Evolutionary conservation across 2,888 invertebrate genomes (phyloP).

Genomic region (Heliconius aoede): DNA sequence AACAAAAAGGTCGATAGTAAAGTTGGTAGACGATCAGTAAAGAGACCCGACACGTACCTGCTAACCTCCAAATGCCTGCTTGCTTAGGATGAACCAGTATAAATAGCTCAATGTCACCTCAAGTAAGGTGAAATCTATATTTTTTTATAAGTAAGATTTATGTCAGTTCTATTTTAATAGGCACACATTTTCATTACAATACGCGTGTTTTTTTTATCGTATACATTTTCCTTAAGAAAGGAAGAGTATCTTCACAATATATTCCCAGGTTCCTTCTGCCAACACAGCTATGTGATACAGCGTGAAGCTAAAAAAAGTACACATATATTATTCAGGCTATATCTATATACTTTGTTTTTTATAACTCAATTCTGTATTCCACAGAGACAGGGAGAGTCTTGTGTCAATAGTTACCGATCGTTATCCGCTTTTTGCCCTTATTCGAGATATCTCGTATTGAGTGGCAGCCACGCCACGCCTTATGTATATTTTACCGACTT

Average conservation of each 20-base stretch:
- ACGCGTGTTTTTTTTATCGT: too few relatives aligned
- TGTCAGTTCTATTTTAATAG: neutral
- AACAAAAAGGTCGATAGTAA: conserved; percentile 22
- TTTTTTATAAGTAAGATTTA: neutral
- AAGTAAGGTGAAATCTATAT: neutral
- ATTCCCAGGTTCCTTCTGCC: too few relatives aligned
- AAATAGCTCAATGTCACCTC: conserved; percentile 14
- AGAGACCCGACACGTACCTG: neutral
- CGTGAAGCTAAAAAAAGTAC: too few relatives aligned
- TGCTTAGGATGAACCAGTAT: conserved; percentile 10
- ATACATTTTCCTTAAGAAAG: too few relatives aligned
- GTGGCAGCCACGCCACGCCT: neutral
- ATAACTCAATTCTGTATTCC: too few relatives aligned
- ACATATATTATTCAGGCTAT: too few relatives aligned
- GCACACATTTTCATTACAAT: too few relatives aligned
- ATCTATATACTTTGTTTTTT: too few relatives aligned
- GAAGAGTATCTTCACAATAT: too few relatives aligned
- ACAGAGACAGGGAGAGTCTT: neutral
- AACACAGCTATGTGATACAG: too few relatives aligned
- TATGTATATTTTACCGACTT: too few relatives aligned
- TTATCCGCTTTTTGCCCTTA: neutral
- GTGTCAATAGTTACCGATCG: neutral
- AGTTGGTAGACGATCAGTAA: conserved; percentile 23
- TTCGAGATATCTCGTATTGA: neutral
- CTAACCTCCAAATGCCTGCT: conserved; percentile 14